Conservation (phyloP, 2,113 vertebrate species). For the Crypturellus undulatus region DNA sequence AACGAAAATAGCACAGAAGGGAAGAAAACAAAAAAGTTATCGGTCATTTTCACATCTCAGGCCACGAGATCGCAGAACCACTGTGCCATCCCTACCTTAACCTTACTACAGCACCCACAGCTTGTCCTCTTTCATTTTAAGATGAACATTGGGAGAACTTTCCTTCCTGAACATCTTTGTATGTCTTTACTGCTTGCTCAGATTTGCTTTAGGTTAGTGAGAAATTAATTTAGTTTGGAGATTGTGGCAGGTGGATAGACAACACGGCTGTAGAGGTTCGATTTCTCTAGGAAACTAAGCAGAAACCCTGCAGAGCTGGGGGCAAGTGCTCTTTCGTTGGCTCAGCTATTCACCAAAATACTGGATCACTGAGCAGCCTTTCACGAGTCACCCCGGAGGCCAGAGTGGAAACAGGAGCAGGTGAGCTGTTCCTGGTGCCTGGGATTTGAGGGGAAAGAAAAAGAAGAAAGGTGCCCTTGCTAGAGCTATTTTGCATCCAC, state of each 20-base stretch:
- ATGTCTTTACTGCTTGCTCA: slow-evolving; percentile 3
- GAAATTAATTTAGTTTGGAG: slow-evolving; percentile 17
- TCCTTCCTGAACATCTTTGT: neutral
- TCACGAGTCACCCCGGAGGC: neutral
- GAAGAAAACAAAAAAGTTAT: neutral
- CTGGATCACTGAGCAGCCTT: neutral
- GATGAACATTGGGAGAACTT: too few species aligned
- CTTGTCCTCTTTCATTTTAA: neutral
- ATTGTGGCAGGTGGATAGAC: neutral
- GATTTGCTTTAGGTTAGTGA: slow-evolving; percentile 29
- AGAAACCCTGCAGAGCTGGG: slow-evolving; percentile 15
- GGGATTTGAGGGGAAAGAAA: neutral
- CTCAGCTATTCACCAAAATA: neutral
- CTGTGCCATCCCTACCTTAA: neutral
- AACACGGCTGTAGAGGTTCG: neutral
- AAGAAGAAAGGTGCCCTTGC: neutral
- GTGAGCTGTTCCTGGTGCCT: neutral
- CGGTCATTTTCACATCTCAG: neutral
- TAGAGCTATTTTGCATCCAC: neutral
- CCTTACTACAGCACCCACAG: neutral
- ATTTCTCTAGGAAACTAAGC: slow-evolving; percentile 48
- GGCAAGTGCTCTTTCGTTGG: neutral
- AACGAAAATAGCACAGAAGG: neutral
- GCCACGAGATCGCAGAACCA: neutral
- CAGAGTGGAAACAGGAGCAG: neutral